Percentiles rank a stretch among this genome's conserved stretches.
Evolutionary conservation across 1,140 invertebrate genomes (phyloP).

Genomic region (Drosophila busckii): DNA sequence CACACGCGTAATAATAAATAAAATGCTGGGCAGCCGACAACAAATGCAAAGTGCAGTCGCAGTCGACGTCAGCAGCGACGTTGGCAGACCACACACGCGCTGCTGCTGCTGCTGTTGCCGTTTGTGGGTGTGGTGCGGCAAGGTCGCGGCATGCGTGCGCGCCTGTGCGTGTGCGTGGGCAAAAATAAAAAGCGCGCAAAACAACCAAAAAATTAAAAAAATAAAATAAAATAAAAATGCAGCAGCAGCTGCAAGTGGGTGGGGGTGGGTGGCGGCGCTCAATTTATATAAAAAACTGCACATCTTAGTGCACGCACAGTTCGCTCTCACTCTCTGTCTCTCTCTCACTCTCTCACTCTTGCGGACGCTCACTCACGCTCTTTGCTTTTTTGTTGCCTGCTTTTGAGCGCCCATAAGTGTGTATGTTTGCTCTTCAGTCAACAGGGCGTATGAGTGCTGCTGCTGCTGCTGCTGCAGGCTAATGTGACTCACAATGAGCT

Average conservation of each 20-base stretch:
- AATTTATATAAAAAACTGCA: no score
- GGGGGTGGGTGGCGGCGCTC: no score
- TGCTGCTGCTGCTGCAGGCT: background rate
- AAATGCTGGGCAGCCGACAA: no score
- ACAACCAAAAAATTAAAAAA: conserved; percentile 70
- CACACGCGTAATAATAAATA: conserved; percentile 7
- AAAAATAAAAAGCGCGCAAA: conserved; percentile 33
- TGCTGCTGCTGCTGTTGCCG: background rate
- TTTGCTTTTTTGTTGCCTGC: conserved; percentile 52
- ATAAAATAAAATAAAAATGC: conserved; percentile 78
- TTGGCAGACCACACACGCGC: conserved; percentile 4
- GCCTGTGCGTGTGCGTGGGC: no score
- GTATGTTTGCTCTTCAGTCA: conserved; percentile 36
- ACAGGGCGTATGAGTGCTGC: conserved; percentile 27
- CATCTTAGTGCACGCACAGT: no score
- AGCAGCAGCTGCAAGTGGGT: conserved; percentile 56
- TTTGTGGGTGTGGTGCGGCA: conserved; percentile 50
- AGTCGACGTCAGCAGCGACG: conserved; percentile 4
- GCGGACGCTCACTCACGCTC: background rate
- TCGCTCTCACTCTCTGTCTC: no score
- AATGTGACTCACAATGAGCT: background rate
- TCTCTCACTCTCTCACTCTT: no score
- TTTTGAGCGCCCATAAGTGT: conserved; percentile 48
- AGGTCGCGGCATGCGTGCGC: conserved; percentile 63
- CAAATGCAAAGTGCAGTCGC: conserved; percentile 46